These are phyloP conservation scores for Ophraella communa DNA, from an alignment of 2,888 invertebrate species.

Conservation along the genomic window DNA sequence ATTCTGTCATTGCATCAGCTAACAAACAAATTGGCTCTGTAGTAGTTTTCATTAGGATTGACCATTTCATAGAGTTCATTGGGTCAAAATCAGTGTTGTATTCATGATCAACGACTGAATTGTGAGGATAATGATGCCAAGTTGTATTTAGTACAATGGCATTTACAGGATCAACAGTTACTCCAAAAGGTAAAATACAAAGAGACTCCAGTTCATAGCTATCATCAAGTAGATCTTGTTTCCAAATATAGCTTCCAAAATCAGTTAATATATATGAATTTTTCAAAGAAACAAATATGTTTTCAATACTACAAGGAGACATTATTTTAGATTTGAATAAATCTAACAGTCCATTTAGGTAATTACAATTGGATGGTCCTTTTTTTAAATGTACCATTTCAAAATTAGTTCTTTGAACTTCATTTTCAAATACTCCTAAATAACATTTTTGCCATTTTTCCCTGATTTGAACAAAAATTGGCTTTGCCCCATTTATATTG, in stretches of 20 bases:
- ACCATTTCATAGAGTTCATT: constrained; percentile 80
- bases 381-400: constrained; percentile 87
- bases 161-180: constrained; percentile 80
- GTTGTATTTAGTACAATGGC: constrained; percentile 79
- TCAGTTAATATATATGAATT: constrained; percentile 70
- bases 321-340: constrained; percentile 90
- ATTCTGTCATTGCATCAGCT: constrained; percentile 75
- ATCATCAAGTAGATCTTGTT: constrained; percentile 66
- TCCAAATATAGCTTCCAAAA: constrained; percentile 67
- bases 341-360: constrained; percentile 81
- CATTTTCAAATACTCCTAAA: constrained; percentile 80
- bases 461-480: constrained; percentile 86
- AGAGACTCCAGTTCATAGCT: constrained; percentile 63
- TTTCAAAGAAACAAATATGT: constrained; percentile 75
- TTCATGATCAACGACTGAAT: constrained; percentile 86
- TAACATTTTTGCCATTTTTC: constrained; percentile 83
- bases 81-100: constrained; percentile 90
- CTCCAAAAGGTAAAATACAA: constrained; percentile 81
- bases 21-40: constrained; percentile 78
- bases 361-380: constrained; percentile 80
- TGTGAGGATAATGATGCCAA: constrained; percentile 87
- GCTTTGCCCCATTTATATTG: constrained; percentile 81
- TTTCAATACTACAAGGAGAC: constrained; percentile 65
- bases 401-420: constrained; percentile 79
- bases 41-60: constrained; percentile 69